Conservation (phyloP, 35 echinoderm and acorn worm genomes). For the Ptychodera flava region DNA sequence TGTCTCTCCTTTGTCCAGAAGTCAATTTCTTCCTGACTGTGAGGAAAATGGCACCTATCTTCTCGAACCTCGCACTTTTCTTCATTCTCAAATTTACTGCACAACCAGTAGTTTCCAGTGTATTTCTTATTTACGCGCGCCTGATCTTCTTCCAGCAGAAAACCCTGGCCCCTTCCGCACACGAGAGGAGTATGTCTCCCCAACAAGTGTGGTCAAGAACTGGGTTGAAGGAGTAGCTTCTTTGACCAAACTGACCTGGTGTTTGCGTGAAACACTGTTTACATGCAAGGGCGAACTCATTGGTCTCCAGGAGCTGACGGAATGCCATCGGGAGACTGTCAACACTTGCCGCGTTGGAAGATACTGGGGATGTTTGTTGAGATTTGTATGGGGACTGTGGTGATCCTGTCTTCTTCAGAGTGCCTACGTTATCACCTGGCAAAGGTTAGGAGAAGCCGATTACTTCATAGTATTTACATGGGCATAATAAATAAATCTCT, state of each 20-base stretch:
- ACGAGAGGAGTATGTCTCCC: neutral
- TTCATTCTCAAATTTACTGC: neutral
- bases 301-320: neutral
- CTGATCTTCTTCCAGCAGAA: neutral
- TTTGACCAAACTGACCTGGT: neutral
- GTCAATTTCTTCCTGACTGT: slow-evolving; percentile 52
- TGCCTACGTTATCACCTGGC: too few species aligned
- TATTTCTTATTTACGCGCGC: neutral
- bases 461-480: too few species aligned
- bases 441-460: too few species aligned
- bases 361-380: too few species aligned
- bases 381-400: too few species aligned
- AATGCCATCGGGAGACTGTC: neutral
- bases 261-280: neutral
- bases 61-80: neutral
- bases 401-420: too few species aligned
- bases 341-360: too few species aligned
- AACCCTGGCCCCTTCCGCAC: neutral
- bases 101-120: neutral
- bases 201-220: neutral
- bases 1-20: slow-evolving; percentile 35
- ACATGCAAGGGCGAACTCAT: neutral
- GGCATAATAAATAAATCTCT: too few species aligned
- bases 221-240: neutral
- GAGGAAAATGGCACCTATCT: slow-evolving; percentile 68